Percentiles rank a stretch among this genome's conserved stretches.
phyloP scores from a whole-genome alignment of 1,140 invertebrate genomes.

The Drosophila arizonae region DNA sequence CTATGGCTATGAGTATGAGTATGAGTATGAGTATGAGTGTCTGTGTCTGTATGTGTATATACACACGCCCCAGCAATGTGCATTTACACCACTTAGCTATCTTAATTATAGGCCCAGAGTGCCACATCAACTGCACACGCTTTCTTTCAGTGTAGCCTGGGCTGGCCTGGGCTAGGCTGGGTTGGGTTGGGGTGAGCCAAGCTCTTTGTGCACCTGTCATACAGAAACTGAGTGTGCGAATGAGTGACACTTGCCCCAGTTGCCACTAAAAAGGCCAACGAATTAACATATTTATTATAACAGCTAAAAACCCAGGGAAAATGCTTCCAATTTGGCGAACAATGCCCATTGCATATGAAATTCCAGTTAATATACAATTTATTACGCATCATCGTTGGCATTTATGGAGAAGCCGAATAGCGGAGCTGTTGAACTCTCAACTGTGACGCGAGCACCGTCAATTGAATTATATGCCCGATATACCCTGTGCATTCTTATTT shows the following conservation, averaged over 20 bases:
- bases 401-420: neutral
- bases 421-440: constrained; percentile 67
- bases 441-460: constrained; percentile 57
- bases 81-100: constrained; percentile 71
- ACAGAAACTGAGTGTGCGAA: constrained; percentile 48
- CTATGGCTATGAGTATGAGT: neutral
- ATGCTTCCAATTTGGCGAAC: constrained; percentile 63
- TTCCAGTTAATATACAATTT: constrained; percentile 78
- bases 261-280: constrained; percentile 8
- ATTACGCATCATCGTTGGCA: constrained; percentile 70
- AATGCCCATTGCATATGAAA: constrained; percentile 34
- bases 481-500: constrained; percentile 29
- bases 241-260: constrained; percentile 65
- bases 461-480: constrained; percentile 56
- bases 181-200: neutral
- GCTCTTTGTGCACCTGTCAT: constrained; percentile 67
- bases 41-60: neutral
- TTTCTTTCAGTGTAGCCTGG: neutral
- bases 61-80: constrained; percentile 52
- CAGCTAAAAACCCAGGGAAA: constrained; percentile 8
- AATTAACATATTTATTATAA: constrained; percentile 59
- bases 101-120: constrained; percentile 70
- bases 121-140: constrained; percentile 30
- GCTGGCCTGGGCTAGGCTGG: neutral
- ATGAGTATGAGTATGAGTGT: no score